phyloP scores from a whole-genome alignment of 2,888 invertebrate species.

The Xylota sylvarum region DNA sequence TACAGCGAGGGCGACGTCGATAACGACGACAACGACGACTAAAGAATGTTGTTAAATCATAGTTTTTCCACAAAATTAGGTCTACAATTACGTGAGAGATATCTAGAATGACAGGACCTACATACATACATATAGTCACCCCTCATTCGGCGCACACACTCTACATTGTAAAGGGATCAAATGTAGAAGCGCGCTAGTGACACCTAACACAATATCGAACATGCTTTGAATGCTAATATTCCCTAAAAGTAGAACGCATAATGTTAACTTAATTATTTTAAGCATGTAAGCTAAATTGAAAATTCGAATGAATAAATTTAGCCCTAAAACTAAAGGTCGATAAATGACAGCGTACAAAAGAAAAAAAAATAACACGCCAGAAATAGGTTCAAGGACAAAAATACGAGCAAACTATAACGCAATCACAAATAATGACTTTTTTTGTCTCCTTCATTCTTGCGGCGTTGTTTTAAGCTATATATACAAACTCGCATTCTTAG shows the following conservation, averaged over 20 bases:
- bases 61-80: slow-evolving; percentile 69
- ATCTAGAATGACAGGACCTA: slow-evolving; percentile 31
- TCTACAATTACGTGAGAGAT: slow-evolving; percentile 67
- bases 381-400: slow-evolving; percentile 36
- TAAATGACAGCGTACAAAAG: background rate
- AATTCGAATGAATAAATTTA: slow-evolving; percentile 37
- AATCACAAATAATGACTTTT: slow-evolving; percentile 12
- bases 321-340: slow-evolving; percentile 1
- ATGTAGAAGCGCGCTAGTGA: background rate
- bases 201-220: slow-evolving; percentile 16
- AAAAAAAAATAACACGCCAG: background rate
- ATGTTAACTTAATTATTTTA: slow-evolving; percentile 59
- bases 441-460: background rate
- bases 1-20: background rate
- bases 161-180: slow-evolving; percentile 33
- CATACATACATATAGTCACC: background rate
- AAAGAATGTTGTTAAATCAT: slow-evolving; percentile 60
- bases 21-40: background rate
- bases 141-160: background rate
- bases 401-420: background rate
- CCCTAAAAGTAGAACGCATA: slow-evolving; percentile 34
- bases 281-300: slow-evolving; percentile 47
- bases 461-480: background rate
- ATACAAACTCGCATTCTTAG: background rate
- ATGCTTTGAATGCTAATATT: slow-evolving; percentile 63